Evolutionary conservation across 2,888 invertebrate genomes (phyloP).

Genomic region (Didymodactylos carnosus): DNA sequence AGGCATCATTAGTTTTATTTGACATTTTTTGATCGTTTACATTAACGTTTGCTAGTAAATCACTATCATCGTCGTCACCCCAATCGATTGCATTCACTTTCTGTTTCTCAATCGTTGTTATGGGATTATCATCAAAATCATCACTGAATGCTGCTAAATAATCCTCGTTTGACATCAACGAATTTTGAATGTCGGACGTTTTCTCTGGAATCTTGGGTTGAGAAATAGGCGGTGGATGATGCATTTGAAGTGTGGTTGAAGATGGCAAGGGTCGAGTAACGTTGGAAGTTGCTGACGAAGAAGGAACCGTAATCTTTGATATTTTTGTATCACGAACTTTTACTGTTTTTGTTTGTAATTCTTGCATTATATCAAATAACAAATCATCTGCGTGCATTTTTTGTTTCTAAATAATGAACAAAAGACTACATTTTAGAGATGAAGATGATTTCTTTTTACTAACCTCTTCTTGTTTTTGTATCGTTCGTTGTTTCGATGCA

Average conservation of each 20-base stretch:
- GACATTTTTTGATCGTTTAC: not conserved
- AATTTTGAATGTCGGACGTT: no score
- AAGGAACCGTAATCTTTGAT: no score
- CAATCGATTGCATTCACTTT: not conserved
- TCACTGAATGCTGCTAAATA: no score
- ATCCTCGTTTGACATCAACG: no score
- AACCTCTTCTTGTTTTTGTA: constrained; percentile 3
- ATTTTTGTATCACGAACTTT: no score
- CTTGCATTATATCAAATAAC: not conserved
- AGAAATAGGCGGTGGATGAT: not conserved
- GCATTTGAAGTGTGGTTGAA: not conserved
- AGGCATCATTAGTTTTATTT: not conserved
- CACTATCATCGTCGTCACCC: not conserved
- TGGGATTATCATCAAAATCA: no score
- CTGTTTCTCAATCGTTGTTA: no score
- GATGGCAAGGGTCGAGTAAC: not conserved
- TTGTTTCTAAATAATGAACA: not conserved
- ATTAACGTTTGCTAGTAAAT: no score
- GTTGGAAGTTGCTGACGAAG: no score
- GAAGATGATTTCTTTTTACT: not conserved
- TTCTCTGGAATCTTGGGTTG: no score
- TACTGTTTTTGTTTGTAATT: not conserved
- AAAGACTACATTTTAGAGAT: no score
- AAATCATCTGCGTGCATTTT: not conserved
- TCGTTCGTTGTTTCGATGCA: not conserved